Evolutionary conservation across 2,888 invertebrate species (phyloP), one percentile per base, ranked within the genome.

Genomic region (Synanthedon vespiformis): DNA sequence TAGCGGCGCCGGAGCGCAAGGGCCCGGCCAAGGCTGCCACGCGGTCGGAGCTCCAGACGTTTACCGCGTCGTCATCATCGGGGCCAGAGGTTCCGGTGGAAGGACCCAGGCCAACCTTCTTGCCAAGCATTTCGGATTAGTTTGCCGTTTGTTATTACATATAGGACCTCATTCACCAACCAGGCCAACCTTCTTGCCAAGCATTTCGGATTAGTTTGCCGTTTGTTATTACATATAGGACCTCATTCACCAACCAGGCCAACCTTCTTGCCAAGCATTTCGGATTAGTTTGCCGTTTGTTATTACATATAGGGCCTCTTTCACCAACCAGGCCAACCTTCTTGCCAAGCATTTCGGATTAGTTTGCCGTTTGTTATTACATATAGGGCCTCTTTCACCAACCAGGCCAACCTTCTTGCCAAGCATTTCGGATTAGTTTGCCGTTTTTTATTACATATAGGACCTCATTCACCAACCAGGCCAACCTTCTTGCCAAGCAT

Each of bases 1-100:
- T 2, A 67, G 70, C 52, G 53, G 67, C 0, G 64, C 74, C 2
- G 85, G 83, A 0, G 74, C 72, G 8, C 83, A 83, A 57, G 74
- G 79, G 3, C 58, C 70, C 1, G 59, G 59, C 52, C 81, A 78
- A 54, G 83, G 77, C 1, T 53, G 64, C 53, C 71, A 77, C 57
- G 77, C 66, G 53, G 56, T 68, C 1, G 85, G 85, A 1, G 88
- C 89, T 1, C 90, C 91, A 0, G 83, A 84, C 40, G 73, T 83
- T 40, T 90, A 90, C 59, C 84, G 92, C 44, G 87, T 92, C 53
- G 67, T 89, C 41, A 67, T 92, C 1, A 64, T 92, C 1, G 92
- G 92, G 4, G 88, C 90, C 0, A 72, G 89, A 49, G 92, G 92
- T 54, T 88, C 89, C 13, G 90, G 91, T 2, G 75, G 89, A 40